These are phyloP conservation scores for Plagodis pulveraria DNA, from an alignment of 2,888 invertebrate genomes.

Conservation along the genomic window DNA sequence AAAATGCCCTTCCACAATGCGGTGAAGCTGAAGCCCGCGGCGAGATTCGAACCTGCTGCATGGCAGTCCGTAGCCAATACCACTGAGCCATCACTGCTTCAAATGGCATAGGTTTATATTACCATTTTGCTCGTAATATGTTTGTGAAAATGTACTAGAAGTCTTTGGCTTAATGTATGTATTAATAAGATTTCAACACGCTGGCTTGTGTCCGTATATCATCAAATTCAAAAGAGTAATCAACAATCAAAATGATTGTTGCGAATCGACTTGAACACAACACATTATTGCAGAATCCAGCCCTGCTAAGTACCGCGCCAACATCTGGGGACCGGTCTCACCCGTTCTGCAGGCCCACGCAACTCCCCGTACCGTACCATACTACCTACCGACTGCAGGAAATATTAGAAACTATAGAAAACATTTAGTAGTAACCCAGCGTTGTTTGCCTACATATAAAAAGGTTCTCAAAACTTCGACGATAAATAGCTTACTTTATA, in stretches of 20 bases:
- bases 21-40: no score
- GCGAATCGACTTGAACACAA: conserved; percentile 20
- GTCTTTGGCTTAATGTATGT: no score
- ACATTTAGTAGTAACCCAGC: conserved; percentile 20
- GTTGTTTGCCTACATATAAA: conserved; percentile 31
- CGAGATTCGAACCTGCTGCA: no score
- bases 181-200: no score
- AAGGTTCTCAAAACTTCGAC: conserved; percentile 10
- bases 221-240: background rate
- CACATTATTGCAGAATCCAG: conserved; percentile 53
- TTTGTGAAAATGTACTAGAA: no score
- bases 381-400: conserved; percentile 41
- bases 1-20: no score
- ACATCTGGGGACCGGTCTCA: conserved; percentile 81
- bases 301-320: conserved; percentile 59
- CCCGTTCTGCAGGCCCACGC: conserved; percentile 79
- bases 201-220: no score
- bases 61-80: no score
- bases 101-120: no score
- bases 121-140: no score
- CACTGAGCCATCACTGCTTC: no score
- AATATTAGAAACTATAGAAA: background rate
- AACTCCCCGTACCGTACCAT: conserved; percentile 58
- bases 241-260: conserved; percentile 19
- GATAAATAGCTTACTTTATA: conserved; percentile 45